These are phyloP conservation scores for Ricordea florida DNA, from an alignment of 92 coral and sea anemone species.

Conservation along the genomic window DNA sequence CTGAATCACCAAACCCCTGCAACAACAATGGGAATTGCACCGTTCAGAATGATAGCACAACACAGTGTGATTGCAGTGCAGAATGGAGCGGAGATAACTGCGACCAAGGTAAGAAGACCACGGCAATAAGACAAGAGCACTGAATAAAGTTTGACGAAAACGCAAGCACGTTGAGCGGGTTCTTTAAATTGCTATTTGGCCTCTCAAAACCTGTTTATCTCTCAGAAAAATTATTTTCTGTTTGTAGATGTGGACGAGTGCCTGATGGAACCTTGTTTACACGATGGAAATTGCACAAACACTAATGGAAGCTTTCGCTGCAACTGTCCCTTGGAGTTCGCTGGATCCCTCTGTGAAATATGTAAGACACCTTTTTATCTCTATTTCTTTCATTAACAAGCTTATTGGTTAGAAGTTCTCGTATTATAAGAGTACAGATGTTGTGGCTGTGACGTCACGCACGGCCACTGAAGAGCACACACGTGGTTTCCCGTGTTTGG, in stretches of 20 bases:
- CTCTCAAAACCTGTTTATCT: not conserved
- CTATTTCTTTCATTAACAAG: too few species aligned
- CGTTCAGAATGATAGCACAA: not conserved
- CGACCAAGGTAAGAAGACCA: not conserved
- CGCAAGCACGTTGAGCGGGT: too few species aligned
- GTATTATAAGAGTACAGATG: too few species aligned
- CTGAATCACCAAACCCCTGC: not conserved
- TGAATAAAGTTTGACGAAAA: too few species aligned
- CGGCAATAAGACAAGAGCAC: too few species aligned
- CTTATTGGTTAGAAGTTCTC: too few species aligned
- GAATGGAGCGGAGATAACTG: conserved; percentile 10
- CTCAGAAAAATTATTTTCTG: not conserved
- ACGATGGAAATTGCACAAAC: conserved; percentile 4
- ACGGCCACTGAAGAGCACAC: too few species aligned
- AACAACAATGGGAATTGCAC: conserved; percentile 8
- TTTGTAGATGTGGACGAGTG: conserved; percentile 4
- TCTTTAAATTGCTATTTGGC: too few species aligned
- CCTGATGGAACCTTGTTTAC: not conserved
- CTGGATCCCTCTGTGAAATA: conserved; percentile 7
- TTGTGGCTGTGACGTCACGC: too few species aligned
- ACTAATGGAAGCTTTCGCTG: not conserved
- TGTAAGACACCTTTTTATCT: not conserved
- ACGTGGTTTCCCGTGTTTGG: too few species aligned
- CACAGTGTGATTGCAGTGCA: not conserved
- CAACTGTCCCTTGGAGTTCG: not conserved